phyloP scores from a whole-genome alignment of 2,797 vertebrate genomes.

The Spizella passerina region DNA sequence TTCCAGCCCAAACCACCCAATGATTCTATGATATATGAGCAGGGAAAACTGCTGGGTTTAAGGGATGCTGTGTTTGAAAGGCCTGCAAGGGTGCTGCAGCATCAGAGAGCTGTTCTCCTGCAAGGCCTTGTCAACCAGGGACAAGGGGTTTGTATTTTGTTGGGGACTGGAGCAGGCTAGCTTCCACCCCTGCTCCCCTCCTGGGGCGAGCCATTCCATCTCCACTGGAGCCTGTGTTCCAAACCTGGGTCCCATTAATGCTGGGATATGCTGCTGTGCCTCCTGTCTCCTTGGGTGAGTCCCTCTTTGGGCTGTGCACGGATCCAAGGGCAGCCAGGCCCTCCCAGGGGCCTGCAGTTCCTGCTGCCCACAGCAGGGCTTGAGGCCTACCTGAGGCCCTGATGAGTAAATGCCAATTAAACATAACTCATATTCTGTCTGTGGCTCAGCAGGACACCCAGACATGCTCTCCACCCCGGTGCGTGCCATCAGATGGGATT shows the following conservation, averaged over 20 bases:
- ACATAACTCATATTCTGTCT: not conserved
- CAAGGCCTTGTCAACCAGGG: accelerated
- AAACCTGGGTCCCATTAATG: no score
- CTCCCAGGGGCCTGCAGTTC: not conserved
- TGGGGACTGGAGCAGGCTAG: accelerated
- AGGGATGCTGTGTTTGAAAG: not conserved
- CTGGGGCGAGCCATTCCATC: accelerated
- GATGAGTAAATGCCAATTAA: not conserved
- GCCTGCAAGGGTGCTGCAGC: not conserved
- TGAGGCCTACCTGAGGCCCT: not conserved
- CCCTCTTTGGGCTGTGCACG: not conserved
- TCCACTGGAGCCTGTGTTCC: not conserved
- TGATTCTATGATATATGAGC: accelerated
- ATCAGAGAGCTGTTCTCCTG: not conserved
- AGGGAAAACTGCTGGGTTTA: no score
- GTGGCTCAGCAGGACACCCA: not conserved
- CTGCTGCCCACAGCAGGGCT: not conserved
- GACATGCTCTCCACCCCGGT: accelerated
- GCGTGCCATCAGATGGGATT: not conserved
- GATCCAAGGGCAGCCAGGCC: not conserved
- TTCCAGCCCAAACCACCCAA: not conserved
- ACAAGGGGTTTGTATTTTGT: not conserved
- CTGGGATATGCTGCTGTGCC: not conserved
- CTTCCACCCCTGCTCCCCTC: not conserved
- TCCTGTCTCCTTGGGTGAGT: accelerated